Evolutionary conservation across 37 sponge, comb jelly and placozoan species (phyloP).

Genomic region (Spongilla lacustris): DNA sequence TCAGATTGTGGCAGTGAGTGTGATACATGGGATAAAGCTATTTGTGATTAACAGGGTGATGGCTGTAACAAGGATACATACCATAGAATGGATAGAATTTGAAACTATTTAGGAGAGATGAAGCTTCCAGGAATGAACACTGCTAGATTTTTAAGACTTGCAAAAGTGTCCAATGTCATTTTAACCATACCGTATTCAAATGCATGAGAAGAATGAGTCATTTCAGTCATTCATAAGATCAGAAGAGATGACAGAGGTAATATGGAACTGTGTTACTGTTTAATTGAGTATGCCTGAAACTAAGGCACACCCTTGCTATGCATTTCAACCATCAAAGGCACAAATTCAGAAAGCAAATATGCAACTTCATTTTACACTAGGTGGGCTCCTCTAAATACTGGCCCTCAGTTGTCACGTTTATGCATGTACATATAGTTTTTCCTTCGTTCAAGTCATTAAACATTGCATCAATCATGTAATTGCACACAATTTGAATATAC

Average conservation of each 20-base stretch:
- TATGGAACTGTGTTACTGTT: not conserved
- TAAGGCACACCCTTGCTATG: not conserved
- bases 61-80: not conserved
- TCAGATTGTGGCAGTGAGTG: too few species aligned
- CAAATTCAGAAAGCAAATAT: too few species aligned
- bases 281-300: not conserved
- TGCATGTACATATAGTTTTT: too few species aligned
- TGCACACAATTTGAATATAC: too few species aligned
- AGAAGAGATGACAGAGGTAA: slow-evolving; percentile 1
- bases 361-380: too few species aligned
- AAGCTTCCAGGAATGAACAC: not conserved
- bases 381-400: not conserved
- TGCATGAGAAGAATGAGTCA: not conserved
- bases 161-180: not conserved
- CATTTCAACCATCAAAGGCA: too few species aligned
- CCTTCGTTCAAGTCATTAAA: too few species aligned
- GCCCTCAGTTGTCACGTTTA: too few species aligned
- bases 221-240: slow-evolving; percentile 6
- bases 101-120: not conserved
- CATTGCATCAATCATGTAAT: too few species aligned
- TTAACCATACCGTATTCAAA: slow-evolving; percentile 6
- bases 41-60: not conserved
- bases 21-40: not conserved
- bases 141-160: not conserved
- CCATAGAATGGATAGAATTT: not conserved